phyloP scores from a whole-genome alignment of 1,140 invertebrate species.

The Drosophila mauritiana region DNA sequence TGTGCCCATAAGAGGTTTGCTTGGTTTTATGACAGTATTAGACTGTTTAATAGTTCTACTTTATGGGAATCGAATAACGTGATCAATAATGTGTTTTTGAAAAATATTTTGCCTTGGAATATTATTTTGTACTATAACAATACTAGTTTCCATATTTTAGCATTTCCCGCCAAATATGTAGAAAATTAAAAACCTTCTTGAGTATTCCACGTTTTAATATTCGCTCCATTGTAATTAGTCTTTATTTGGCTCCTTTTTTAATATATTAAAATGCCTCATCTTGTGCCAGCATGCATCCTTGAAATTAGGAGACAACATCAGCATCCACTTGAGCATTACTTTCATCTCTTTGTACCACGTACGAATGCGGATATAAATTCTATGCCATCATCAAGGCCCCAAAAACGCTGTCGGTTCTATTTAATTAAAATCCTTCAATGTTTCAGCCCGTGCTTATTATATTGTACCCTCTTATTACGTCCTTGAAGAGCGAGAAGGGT shows the following conservation, averaged over 20 bases:
- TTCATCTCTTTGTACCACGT: conserved; percentile 32
- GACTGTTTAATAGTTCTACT: conserved; percentile 1
- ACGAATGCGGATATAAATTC: conserved; percentile 34
- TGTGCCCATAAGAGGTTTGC: conserved; percentile 6
- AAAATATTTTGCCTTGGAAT: neutral
- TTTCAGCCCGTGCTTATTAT: conserved; percentile 44
- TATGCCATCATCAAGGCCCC: conserved; percentile 20
- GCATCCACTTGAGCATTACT: conserved; percentile 44
- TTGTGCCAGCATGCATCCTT: conserved; percentile 41
- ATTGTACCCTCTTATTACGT: conserved; percentile 44
- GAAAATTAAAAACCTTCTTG: neutral
- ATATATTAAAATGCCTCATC: conserved; percentile 7
- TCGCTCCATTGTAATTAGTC: conserved; percentile 1
- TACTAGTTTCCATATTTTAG: neutral
- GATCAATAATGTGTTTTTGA: neutral
- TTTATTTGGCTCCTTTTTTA: neutral
- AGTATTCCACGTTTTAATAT: neutral
- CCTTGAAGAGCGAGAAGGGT: conserved; percentile 34
- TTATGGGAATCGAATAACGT: neutral
- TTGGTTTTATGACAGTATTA: conserved; percentile 14
- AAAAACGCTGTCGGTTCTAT: conserved; percentile 60
- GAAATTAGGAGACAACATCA: conserved; percentile 45
- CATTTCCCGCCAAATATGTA: too few species aligned
- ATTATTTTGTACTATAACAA: neutral
- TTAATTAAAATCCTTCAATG: conserved; percentile 82